Base-by-base conservation (phyloP, 2,888 invertebrate genomes). In the Celastrina argiolus region DNA sequence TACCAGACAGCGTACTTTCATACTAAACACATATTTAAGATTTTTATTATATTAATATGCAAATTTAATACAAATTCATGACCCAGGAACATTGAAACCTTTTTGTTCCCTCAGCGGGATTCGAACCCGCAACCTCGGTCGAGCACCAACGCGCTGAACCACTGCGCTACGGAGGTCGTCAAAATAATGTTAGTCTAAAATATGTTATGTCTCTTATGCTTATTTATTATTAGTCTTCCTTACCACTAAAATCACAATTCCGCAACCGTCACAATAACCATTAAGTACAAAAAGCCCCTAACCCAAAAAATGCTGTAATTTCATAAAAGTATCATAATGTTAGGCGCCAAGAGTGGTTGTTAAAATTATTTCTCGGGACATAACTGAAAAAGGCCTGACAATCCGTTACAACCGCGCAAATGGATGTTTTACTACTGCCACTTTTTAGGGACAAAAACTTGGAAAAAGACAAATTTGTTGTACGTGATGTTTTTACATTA, bases 401-500 rank as follows among this genome's bases (percentile, higher is more conserved):
- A 58, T 58, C 58, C 58, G 58, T 58, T 28, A 58, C 58, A 58
- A 28, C 56, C 56, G 56, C 65, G 39, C 80, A 81, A 86, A 85
- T 80, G 82, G 78, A 75, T 84, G 79, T 84, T 85, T 83, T 82
- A 85, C 84, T 83, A 75, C 81, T 70, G 68, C 72, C 78, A 74
- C 79, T 82, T 84, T 84, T 84, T 83, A 79, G 76, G 74, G 77
- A 76, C 80, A 76, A 75, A 78, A 82, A 81, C 76, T 82, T 81
- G 74, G 70, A 70, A 73, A 70, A 74, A 83, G 85, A 86, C 80
- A 82, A 83, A 86, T 86, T 84, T 77, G 74, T 69, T 73, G 74
- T 79, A 85, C 87, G 86, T 87, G 86, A 84, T 78, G 72, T 75
- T 78, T 77, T 76, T 81, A 72, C 74, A 72, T 78, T 81, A 81